Evolutionary conservation across 2,797 vertebrate genomes (phyloP), one percentile per base, ranked within the genome.

Genomic region (Lutjanus campechanus): DNA sequence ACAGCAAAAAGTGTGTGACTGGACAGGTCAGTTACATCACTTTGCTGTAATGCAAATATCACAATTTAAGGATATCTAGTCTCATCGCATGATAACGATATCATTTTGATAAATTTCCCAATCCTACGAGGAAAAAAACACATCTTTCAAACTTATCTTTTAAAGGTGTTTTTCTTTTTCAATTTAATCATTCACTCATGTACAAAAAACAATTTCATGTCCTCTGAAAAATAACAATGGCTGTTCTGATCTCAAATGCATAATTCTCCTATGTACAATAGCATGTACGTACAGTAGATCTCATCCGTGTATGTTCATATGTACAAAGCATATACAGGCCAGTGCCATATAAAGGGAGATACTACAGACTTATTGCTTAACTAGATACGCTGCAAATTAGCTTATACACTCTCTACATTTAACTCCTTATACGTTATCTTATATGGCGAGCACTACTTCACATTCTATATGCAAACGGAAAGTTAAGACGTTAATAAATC

Each of bases 311-410:
- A 92, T 91, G 85, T 91, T 85, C 88, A 89, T 94, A 91, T 95
- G 86, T 95, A 93, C 94, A 94, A 90, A 90, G 90, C 95, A 95
- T 93, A 83, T 95, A 93, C 94, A 94, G 92, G 94, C 92, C 89
- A 86, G 77, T 86, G 92, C 87, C 91, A 92, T 94, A 94, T 95
- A 95, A 95, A 95, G 92, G 91, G 90, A 95, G 84, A 94, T 81
- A 93, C 93, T 91, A 95, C 92, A 95, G 94, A 95, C 91, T 96
- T 96, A 96, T 96, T 96, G 95, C 95, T 96, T 93, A 93, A 95
- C 94, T 95, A 94, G 91, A 95, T 95, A 95, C 93, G 91, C 92
- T 92, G 93, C 86, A 89, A 91, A 90, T 89, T 78, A 91, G 86
- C 87, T 92, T 91, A 88, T 67, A 88, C 76, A 88, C 88, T 86